phyloP scores from a whole-genome alignment of 2,113 vertebrate genomes.

The Malurus melanocephalus region DNA sequence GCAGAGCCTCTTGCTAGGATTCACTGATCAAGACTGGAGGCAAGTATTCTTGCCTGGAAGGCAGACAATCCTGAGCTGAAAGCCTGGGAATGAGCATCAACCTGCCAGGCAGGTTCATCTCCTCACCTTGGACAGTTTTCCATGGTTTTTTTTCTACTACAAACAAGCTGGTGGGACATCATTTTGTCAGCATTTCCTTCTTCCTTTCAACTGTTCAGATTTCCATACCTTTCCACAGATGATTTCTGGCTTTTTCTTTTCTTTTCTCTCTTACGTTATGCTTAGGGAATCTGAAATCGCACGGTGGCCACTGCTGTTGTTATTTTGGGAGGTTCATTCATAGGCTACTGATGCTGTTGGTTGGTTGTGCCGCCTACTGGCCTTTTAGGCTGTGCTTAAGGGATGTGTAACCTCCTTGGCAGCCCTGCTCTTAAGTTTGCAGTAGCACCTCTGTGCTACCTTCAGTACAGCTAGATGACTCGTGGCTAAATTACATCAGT shows the following conservation, averaged over 20 bases:
- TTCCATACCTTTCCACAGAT: neutral
- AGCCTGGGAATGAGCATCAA: fast-evolving
- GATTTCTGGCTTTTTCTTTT: neutral
- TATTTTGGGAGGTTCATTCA: neutral
- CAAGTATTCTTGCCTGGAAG: neutral
- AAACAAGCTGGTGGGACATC: neutral
- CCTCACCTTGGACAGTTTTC: neutral
- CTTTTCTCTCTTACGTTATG: neutral
- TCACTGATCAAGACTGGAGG: neutral
- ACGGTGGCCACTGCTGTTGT: neutral
- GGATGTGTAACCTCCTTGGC: neutral
- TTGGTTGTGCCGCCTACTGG: neutral
- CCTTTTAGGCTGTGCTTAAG: neutral
- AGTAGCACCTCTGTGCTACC: neutral
- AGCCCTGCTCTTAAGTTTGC: neutral
- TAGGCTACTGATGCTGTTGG: neutral
- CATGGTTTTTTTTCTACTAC: neutral
- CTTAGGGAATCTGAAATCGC: neutral
- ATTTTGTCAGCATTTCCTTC: neutral
- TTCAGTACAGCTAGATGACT: neutral
- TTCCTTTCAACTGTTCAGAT: neutral
- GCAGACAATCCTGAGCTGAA: neutral
- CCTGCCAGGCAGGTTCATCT: neutral
- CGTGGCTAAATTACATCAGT: neutral
- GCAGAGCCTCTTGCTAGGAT: neutral